Percentiles rank a stretch among this genome's conserved stretches.
Evolutionary conservation across 2,797 vertebrate genomes (phyloP).

Genomic region (Eulemur albifrons): DNA sequence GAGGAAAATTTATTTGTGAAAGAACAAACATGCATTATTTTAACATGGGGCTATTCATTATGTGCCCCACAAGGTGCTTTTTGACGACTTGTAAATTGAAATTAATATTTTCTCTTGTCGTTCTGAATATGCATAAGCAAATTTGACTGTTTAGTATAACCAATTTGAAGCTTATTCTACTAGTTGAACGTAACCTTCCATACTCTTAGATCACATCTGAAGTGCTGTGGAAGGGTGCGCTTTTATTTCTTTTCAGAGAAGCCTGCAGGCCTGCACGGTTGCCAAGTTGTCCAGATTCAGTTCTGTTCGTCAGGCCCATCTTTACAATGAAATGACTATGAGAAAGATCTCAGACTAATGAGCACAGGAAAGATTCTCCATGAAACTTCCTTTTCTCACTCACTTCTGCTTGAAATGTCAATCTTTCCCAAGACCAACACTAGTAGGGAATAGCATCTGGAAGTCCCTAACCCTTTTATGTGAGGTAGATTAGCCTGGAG

Average conservation of each 20-base stretch:
- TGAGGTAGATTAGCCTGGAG: neutral
- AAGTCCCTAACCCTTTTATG: neutral
- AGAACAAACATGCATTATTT: constrained; percentile 59
- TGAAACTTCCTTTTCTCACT: neutral
- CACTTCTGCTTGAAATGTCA: neutral
- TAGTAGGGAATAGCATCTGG: neutral
- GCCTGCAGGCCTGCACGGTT: neutral
- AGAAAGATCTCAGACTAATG: neutral
- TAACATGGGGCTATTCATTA: constrained; percentile 63
- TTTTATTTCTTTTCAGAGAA: constrained; percentile 19
- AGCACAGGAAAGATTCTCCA: neutral
- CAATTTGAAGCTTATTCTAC: constrained; percentile 2
- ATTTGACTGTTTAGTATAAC: neutral
- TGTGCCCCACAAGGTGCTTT: constrained; percentile 57
- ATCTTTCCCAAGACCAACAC: neutral
- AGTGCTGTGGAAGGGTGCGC: neutral
- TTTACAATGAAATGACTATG: neutral
- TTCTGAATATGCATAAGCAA: constrained; percentile 22
- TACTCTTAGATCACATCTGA: neutral
- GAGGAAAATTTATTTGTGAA: constrained; percentile 60
- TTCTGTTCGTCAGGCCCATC: neutral
- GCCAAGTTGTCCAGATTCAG: neutral
- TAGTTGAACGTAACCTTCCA: neutral
- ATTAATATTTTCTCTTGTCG: constrained; percentile 65
- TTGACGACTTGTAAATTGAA: constrained; percentile 65